Percentiles rank a stretch among this genome's conserved stretches.
phyloP scores from a whole-genome alignment of 2,113 vertebrate genomes.

The Nothobranchius furzeri region DNA sequence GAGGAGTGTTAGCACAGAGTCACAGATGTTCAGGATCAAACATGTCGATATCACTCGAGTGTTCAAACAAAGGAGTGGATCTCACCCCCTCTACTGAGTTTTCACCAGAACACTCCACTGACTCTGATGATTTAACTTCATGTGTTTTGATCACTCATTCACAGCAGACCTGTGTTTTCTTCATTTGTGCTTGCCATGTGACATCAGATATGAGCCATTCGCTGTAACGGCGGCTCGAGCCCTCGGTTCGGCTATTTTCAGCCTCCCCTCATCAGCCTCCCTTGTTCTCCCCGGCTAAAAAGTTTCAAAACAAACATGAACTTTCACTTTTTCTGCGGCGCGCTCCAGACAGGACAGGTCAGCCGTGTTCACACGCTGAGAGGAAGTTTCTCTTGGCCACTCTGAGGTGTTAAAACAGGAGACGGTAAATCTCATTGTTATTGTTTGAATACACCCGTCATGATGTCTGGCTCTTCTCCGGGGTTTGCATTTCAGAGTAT shows the following conservation, averaged over 20 bases:
- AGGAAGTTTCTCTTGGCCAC: constrained; percentile 43
- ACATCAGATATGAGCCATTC: neutral
- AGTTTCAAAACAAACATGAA: constrained; percentile 58
- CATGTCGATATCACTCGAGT: constrained; percentile 44
- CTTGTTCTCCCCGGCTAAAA: constrained; percentile 29
- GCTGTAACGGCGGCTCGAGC: neutral
- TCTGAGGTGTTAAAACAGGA: constrained; percentile 40
- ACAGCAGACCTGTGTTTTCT: neutral
- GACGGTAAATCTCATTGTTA: constrained; percentile 51
- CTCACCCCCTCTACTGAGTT: constrained; percentile 34
- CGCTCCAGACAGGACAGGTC: constrained; percentile 26
- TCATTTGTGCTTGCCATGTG: constrained; percentile 20
- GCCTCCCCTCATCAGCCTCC: constrained; percentile 30
- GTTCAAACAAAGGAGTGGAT: constrained; percentile 31
- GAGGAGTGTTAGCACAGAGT: constrained; percentile 8
- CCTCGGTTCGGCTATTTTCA: constrained; percentile 52
- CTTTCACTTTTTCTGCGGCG: constrained; percentile 41
- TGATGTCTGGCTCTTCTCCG: constrained; percentile 53
- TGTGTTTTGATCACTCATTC: constrained; percentile 21
- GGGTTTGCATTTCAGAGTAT: neutral
- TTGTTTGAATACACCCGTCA: constrained; percentile 55
- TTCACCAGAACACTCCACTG: constrained; percentile 13
- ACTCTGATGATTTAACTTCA: constrained; percentile 23
- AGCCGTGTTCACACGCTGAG: constrained; percentile 49
- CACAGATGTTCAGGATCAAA: constrained; percentile 63